Evolutionary conservation across 2,113 vertebrate genomes (phyloP).

Genomic region (Progne subis): DNA sequence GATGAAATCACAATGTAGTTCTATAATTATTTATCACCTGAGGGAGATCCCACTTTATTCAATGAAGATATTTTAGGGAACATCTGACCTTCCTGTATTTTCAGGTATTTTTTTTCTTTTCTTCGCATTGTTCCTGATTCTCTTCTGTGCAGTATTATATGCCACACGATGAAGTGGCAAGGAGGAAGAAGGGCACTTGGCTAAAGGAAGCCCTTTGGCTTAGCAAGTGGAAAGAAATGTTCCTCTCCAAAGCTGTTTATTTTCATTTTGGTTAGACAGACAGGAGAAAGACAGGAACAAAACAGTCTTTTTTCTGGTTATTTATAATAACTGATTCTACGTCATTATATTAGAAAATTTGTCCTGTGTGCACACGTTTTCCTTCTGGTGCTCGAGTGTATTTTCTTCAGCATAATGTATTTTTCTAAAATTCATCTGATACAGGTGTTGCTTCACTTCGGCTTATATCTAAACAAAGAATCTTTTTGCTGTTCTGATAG

Average conservation of each 20-base stretch:
- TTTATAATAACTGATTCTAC: not conserved
- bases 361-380: not conserved
- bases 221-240: not conserved
- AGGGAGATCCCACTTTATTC: conserved; percentile 1
- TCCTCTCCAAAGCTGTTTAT: not conserved
- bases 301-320: not conserved
- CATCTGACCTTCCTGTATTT: not conserved
- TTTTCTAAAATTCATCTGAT: not conserved
- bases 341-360: not conserved
- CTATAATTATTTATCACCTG: conserved; percentile 47
- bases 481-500: not conserved
- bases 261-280: not conserved
- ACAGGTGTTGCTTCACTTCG: not conserved
- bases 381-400: not conserved
- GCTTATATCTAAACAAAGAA: not conserved
- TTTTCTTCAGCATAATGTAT: not conserved
- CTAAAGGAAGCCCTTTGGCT: not conserved
- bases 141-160: not conserved
- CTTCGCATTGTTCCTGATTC: not conserved
- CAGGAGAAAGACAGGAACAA: not conserved
- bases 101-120: not conserved
- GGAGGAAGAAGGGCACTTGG: not conserved
- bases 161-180: not conserved
- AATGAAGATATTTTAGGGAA: conserved; percentile 17
- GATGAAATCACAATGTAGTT: conserved; percentile 13